phyloP scores from a whole-genome alignment of 2,888 invertebrate genomes.

The Drosophila rubida region DNA sequence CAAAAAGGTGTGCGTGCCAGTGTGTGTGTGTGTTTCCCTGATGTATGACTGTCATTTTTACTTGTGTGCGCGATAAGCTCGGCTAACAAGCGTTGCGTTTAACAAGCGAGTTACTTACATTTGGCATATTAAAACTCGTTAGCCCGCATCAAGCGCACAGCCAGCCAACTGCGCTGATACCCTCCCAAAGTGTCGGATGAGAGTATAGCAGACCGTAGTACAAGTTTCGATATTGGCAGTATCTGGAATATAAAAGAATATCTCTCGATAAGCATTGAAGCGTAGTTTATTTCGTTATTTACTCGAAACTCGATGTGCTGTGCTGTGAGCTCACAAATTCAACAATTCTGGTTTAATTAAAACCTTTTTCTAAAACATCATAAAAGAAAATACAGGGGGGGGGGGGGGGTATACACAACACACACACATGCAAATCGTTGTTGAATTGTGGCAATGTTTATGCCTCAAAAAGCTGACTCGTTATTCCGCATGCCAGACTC shows the following conservation, averaged over 20 bases:
- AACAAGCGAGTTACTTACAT: conserved; percentile 55
- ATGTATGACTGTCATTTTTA: conserved; percentile 75
- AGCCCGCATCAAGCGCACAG: not conserved
- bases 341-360: conserved; percentile 48
- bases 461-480: not conserved
- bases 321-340: conserved; percentile 24
- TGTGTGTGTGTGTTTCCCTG: conserved; percentile 34
- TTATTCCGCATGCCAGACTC: not conserved
- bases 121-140: conserved; percentile 35
- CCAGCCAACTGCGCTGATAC: conserved; percentile 3
- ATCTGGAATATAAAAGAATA: not conserved
- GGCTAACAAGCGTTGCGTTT: conserved; percentile 69
- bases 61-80: conserved; percentile 67
- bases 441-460: not conserved
- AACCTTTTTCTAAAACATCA: conserved; percentile 25
- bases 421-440: not conserved
- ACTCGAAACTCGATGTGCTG: conserved; percentile 15
- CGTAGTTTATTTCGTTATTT: conserved; percentile 18
- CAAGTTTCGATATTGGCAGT: no score
- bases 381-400: not conserved
- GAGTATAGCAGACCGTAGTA: no score
- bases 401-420: no score
- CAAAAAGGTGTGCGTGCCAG: not conserved
- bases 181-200: no score
- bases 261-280: not conserved